phyloP scores from a whole-genome alignment of 2,888 invertebrate genomes.

The Auanema freiburgensis region DNA sequence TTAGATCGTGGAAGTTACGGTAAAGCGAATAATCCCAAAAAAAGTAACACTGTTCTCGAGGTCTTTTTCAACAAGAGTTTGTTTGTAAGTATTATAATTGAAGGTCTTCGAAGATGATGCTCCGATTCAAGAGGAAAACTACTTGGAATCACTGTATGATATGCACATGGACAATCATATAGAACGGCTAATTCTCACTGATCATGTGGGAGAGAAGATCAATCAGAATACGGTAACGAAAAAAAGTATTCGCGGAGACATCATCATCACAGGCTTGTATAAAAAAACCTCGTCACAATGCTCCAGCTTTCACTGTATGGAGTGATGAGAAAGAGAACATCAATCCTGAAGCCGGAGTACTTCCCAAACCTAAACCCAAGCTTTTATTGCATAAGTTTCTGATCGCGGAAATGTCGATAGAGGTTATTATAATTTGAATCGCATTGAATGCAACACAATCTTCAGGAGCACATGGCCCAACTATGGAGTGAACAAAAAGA shows the following conservation, averaged over 20 bases:
- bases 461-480: too few species aligned
- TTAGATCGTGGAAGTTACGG: background rate
- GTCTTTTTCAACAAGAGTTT: background rate
- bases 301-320: conserved; percentile 16
- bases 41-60: background rate
- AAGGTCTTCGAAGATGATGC: conserved; percentile 35
- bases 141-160: conserved; percentile 43
- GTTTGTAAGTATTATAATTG: background rate
- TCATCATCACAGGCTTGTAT: conserved; percentile 3
- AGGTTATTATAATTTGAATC: too few species aligned
- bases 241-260: background rate
- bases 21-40: background rate
- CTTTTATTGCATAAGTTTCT: too few species aligned
- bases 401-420: too few species aligned
- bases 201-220: background rate
- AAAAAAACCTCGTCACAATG: conserved; percentile 1
- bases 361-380: too few species aligned
- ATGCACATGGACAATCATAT: conserved; percentile 33
- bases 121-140: conserved; percentile 30
- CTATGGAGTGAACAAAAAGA: too few species aligned
- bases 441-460: too few species aligned
- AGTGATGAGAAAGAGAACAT: conserved; percentile 17
- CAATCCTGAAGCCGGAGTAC: conserved; percentile 2
- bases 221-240: background rate
- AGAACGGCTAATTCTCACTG: conserved; percentile 19